Base-by-base conservation (phyloP, 2,113 vertebrate genomes). In the Colossoma macropomum region DNA sequence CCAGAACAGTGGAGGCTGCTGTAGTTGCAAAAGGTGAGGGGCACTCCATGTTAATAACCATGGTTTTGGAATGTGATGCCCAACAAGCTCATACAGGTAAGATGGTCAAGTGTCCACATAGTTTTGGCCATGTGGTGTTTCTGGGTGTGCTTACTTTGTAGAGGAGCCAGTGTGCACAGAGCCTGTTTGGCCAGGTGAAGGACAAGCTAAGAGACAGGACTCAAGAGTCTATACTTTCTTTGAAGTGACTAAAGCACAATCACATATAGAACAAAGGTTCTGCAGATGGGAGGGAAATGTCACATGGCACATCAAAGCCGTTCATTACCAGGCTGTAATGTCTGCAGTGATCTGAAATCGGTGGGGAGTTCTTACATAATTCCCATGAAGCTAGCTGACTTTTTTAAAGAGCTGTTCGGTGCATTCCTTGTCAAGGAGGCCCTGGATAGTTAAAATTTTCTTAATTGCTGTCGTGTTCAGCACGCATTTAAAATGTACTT, bases 401-500 rank as follows among this genome's bases (percentile, higher is more conserved):
- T 30, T n/a, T 23, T 0, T 19, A 8, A 45, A 63, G 3, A 45
- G 70, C 11, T 41, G 0, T 65, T 62, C 70, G 65, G 68, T 63
- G 54, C 0, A 11, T 83, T 76, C 12, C 13, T 66, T 79, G 70
- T 73, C 27, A 62, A 79, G 38, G 34, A 32, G 21, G 34, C 56
- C 13, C 41, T 21, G 28, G 45, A 75, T 75, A 52, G 60, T 70
- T 75, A 62, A 30, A 50, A 50, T 45, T 5, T 25, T 70, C 32
- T 63, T 82, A 68, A 79, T 28, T 79, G 62, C 17, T 23, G 62
- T 70, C 54, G 74, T 41, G 70, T 73, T 85, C 56, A 73, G 54
- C 80, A 21, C 27, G 32, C 32, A 38, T 25, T 52, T 50, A 41
- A 30, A 80, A 34, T 28, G 25, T 21, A 70, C 41, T 62, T 12